Evolutionary conservation across 35 echinoderm and acorn worm species (phyloP).

Genomic region (Eucidaris tribuloides): DNA sequence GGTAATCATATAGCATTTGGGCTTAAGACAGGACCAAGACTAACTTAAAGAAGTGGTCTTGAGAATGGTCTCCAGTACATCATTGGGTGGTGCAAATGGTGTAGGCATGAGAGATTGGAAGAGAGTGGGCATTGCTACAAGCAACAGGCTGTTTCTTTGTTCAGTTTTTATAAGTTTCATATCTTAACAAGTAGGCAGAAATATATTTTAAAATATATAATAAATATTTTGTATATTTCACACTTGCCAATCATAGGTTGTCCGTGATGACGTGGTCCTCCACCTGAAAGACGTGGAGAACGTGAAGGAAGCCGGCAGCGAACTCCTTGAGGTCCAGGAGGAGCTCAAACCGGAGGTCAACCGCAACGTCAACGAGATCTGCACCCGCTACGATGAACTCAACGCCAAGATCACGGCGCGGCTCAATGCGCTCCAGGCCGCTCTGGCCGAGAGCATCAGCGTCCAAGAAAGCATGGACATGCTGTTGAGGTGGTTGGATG

Average conservation of each 20-base stretch:
- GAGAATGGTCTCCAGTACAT: too few species aligned
- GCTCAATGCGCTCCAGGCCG: conserved; percentile 66
- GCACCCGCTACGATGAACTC: conserved; percentile 49
- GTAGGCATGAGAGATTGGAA: too few species aligned
- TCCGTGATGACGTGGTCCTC: conserved; percentile 64
- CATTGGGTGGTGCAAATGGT: too few species aligned
- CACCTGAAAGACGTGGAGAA: conserved; percentile 90
- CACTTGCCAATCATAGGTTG: conserved; percentile 42
- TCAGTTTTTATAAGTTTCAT: too few species aligned
- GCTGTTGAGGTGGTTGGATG: conserved; percentile 82
- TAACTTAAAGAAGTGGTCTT: too few species aligned
- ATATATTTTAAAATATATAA: too few species aligned
- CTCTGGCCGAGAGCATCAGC: conserved; percentile 52
- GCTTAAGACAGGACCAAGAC: too few species aligned
- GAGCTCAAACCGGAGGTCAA: conserved; percentile 49
- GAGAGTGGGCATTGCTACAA: too few species aligned
- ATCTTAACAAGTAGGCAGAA: too few species aligned
- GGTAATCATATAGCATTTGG: too few species aligned
- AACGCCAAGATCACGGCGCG: conserved; percentile 49
- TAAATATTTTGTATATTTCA: too few species aligned
- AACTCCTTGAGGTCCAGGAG: conserved; percentile 69
- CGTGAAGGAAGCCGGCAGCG: conserved; percentile 58
- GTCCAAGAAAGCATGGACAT: conserved; percentile 83
- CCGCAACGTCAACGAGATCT: conserved; percentile 48
- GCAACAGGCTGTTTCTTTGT: too few species aligned